Evolutionary conservation across 2,113 vertebrate genomes (phyloP), one percentile per base, ranked within the genome.

Genomic region (Peromyscus leucopus): DNA sequence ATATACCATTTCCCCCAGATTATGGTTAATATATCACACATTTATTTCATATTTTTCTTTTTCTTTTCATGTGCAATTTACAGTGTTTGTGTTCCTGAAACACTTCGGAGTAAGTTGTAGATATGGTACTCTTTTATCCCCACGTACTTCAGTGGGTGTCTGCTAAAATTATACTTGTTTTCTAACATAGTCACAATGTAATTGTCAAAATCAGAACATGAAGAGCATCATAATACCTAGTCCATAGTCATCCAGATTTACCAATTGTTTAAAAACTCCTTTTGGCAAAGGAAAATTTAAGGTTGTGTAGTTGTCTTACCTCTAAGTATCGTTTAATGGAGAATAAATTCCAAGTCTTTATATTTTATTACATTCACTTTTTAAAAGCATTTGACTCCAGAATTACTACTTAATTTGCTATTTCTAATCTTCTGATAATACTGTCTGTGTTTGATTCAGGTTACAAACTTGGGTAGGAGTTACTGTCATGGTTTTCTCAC

Each of bases 261-360:
- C 59, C 39, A 46, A 3, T 85, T 96, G 24, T 95, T 75, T 55
- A 85, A 42, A 89, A 67, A 92, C 51, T 21, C 17, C 71, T 96
- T 84, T 61, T 65, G 75, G 42, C 76, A 65, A 95, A 93, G 86
- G 26, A 42, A 89, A 79, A 36, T 61, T 65, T 19, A 76, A 31
- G 59, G 26, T 65, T 78, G 33, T 85, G 39, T 48, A 88, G 55
- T 80, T 95, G 13, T 89, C 21, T 86, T 72, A 11, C 65, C 48
- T 91, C 51, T 74, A 72, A 93, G 65, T 75, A 59, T 95, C 59
- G 71, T 96, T 96, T 93, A 92, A 42, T 78, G 65, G 71, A n/a
- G 61, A 84, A 48, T 85, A 76, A 31, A 48, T 97, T 89, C 63
- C 6, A 94, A 33, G 12, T 89, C 59, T 93, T 80, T 95, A 10